Base-by-base conservation (phyloP, 2,113 vertebrate species). In the Ammodramus savannarum region DNA sequence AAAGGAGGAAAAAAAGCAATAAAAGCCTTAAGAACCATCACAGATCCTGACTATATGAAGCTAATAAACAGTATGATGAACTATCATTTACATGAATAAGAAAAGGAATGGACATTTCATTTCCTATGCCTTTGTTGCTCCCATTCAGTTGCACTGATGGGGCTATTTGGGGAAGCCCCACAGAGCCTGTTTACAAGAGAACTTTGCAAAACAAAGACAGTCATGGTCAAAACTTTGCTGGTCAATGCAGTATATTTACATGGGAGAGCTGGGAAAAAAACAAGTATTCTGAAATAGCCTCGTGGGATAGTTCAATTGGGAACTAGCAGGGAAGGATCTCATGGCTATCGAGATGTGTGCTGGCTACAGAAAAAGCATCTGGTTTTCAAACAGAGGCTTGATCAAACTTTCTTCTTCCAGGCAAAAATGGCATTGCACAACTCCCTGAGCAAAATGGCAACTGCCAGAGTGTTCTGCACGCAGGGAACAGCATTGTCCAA, bases 201-300 rank as follows among this genome's bases (percentile, higher is more conserved):
- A 94, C 65, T 98, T 98, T 98, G 97, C 98, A 98, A 98, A 97
- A 98, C 97, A 98, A 98, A 98, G 97, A 94, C 95, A 97, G 95
- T 97, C 97, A 98, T 1, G 96, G 96, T 97, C 97, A 97, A 97
- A 98, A 98, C 96, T 97, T 97, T 87, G 89, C 92, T 96, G 96
- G 87, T 94, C 95, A 93, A 79, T 97, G 96, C 94, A 92, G 83
- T 69, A 92, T 95, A 97, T 97, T 97, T 87, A 94, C 92, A 92
- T 83, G 81, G 93, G 94, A 97, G 93, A 87, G 59, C 88, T 80
- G 88, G 49, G 81, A 85, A 94, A 74, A 62, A 88, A 85, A 77
- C 61, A 68, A n/a, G 51, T 48, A 63, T 71, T 72, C 89, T 54
- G 83, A 82, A 82, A 59, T 25, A 84, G 34, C 81, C 83, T 89